Base-by-base conservation (phyloP, 1,140 invertebrate species). In the Cydia strobilella region DNA sequence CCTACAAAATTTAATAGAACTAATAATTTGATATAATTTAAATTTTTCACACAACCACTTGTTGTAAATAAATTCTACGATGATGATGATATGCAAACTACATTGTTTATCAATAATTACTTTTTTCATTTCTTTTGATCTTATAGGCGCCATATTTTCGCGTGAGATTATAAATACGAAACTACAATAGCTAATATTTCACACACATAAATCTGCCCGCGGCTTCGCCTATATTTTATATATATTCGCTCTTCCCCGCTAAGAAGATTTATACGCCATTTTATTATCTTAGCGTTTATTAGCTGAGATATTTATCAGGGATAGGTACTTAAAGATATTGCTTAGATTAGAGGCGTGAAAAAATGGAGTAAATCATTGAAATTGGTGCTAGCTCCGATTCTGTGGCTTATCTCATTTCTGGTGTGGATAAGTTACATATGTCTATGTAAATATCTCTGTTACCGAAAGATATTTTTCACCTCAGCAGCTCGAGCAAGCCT, bases 311-410 rank as follows among this genome's bases (percentile, higher is more conserved):
- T 91, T 90, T 91, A 90, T 91, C 89, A 89, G 79, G 77, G 73
- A 85, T 89, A 90, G 73, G 85, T 89, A 90, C 88, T 89, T 82
- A 88, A 78, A 87, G 82, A 86, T 89, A 91, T 91, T 91, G 84
- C 78, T 69, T n/a, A 74, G 77, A 77, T 76, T 78, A 25, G 81
- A 79, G 65, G 76, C 69, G 79, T 78, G 80, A 79, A 82, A 84
- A 83, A 83, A 82, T 79, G 77, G 65, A 18, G 31, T 69, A 69
- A 69, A 69, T 69, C 65, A 35, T 39, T 39, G 65, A n/a, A 66
- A 66, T 66, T 18, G 65, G 65, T 15, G 27, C 31, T 39, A 13
- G 27, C 65, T 20, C 31, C n/a, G 10, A n/a, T 66, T 66, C 27
- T 39, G 15, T 15, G 27, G 27, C 31, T 39, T 18, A 35, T 69